A percentile compares a stretch with the other conserved stretches of the same genome.
Conservation (phyloP, 2,113 vertebrate species). For the Caranx melampygus region DNA sequence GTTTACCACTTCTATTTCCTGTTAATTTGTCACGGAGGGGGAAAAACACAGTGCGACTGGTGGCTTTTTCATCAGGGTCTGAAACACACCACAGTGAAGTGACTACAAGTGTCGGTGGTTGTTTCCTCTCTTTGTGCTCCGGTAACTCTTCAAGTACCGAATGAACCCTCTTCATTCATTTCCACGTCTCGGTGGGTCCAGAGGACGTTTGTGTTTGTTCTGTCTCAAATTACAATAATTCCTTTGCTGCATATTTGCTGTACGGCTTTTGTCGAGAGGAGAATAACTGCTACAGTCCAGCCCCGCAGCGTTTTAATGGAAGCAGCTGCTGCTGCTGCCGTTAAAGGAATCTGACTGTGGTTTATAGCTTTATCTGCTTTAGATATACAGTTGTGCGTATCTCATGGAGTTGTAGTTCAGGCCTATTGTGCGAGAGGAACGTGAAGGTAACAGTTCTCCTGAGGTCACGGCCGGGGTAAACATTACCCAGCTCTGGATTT, state of each 20-base stretch:
- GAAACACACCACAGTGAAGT: not conserved
- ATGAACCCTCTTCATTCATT: too few relatives aligned
- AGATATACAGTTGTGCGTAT: not conserved
- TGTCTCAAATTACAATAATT: not conserved
- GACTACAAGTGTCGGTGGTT: too few relatives aligned
- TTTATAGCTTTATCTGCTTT: constrained; percentile 17
- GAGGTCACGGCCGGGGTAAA: constrained; percentile 27
- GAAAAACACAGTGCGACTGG: not conserved
- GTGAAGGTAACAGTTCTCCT: not conserved
- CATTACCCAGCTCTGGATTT: not conserved
- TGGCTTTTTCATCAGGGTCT: not conserved
- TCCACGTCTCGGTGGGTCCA: too few relatives aligned
- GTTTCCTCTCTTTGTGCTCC: too few relatives aligned
- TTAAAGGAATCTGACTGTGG: not conserved
- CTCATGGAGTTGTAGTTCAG: not conserved
- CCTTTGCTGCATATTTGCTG: not conserved
- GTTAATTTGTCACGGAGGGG: not conserved
- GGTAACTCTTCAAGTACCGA: too few relatives aligned
- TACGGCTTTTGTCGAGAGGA: not conserved
- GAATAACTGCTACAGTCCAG: not conserved
- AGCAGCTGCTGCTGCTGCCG: not conserved
- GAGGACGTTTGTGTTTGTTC: too few relatives aligned
- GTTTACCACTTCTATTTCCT: not conserved
- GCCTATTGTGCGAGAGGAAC: constrained; percentile 5
- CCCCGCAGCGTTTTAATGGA: not conserved